Percentiles rank a stretch among this genome's conserved stretches.
phyloP scores from a whole-genome alignment of 2,797 vertebrate genomes.

The Lagocephalus sceleratus region DNA sequence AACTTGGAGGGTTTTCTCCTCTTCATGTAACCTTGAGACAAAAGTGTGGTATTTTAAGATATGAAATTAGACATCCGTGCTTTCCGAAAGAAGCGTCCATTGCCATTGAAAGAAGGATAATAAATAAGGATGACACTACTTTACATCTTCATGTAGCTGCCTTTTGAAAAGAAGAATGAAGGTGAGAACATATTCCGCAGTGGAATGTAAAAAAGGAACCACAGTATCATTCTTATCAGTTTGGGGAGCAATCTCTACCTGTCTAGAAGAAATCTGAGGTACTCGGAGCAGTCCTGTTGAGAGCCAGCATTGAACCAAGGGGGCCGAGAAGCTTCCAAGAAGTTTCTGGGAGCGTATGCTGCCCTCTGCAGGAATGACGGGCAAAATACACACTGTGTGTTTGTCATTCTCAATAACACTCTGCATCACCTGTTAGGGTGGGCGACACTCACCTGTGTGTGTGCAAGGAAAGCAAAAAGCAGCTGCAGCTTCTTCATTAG shows the following conservation, averaged over 20 bases:
- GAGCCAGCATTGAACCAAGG: slow-evolving; percentile 94
- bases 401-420: background rate
- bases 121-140: too few relatives aligned
- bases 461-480: slow-evolving; percentile 95
- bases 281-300: slow-evolving; percentile 97
- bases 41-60: background rate
- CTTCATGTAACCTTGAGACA: slow-evolving; percentile 89
- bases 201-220: too few relatives aligned
- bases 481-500: slow-evolving; percentile 97
- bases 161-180: too few relatives aligned
- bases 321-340: slow-evolving; percentile 94
- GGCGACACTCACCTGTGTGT: slow-evolving; percentile 87
- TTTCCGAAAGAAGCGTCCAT: background rate
- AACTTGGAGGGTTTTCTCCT: slow-evolving; percentile 87
- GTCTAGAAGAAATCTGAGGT: slow-evolving; percentile 95
- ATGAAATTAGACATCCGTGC: background rate
- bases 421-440: background rate
- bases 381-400: background rate
- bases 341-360: slow-evolving; percentile 91
- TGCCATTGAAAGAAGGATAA: background rate
- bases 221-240: background rate
- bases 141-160: too few relatives aligned
- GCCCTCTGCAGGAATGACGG: slow-evolving; percentile 81
- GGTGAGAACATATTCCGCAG: too few relatives aligned
- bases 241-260: slow-evolving; percentile 76